Percentiles rank a stretch among this genome's conserved stretches.
Evolutionary conservation across 2,888 invertebrate species (phyloP).

Genomic region (Apamea sordens): DNA sequence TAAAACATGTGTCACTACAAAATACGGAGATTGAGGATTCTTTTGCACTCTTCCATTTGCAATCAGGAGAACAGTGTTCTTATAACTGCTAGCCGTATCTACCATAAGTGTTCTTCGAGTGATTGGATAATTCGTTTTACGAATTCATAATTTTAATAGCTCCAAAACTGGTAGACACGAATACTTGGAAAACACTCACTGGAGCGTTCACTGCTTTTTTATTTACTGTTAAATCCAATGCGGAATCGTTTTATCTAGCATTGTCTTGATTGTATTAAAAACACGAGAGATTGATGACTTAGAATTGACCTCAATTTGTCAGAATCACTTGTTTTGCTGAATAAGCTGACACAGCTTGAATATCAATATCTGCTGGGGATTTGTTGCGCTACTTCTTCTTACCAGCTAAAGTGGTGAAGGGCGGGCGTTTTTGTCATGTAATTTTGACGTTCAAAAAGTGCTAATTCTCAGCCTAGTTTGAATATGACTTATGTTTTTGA

Average conservation of each 20-base stretch:
- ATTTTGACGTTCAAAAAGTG: not conserved
- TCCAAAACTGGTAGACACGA: constrained; percentile 14
- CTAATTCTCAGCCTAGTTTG: too few species aligned
- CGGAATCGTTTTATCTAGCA: constrained; percentile 25
- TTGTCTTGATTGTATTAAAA: constrained; percentile 50
- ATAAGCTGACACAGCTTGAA: constrained; percentile 47
- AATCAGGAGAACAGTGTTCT: not conserved
- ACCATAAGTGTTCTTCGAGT: not conserved
- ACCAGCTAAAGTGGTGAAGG: not conserved
- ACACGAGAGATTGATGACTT: constrained; percentile 46
- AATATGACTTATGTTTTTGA: not conserved
- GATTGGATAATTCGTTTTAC: not conserved
- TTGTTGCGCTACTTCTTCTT: not conserved
- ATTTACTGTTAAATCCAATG: constrained; percentile 48
- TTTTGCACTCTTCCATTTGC: constrained; percentile 8
- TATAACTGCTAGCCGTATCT: not conserved
- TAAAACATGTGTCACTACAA: not conserved
- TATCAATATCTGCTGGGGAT: not conserved
- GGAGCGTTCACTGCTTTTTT: constrained; percentile 23
- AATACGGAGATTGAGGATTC: not conserved
- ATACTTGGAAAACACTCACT: constrained; percentile 25
- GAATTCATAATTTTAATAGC: not conserved
- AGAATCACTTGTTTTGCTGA: constrained; percentile 54
- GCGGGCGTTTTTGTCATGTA: not conserved
- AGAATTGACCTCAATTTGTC: constrained; percentile 68